Percentiles rank a stretch among this genome's conserved stretches.
These are phyloP conservation scores for Macroglossus sobrinus DNA, from an alignment of 2,113 vertebrate species.

Conservation along the genomic window DNA sequence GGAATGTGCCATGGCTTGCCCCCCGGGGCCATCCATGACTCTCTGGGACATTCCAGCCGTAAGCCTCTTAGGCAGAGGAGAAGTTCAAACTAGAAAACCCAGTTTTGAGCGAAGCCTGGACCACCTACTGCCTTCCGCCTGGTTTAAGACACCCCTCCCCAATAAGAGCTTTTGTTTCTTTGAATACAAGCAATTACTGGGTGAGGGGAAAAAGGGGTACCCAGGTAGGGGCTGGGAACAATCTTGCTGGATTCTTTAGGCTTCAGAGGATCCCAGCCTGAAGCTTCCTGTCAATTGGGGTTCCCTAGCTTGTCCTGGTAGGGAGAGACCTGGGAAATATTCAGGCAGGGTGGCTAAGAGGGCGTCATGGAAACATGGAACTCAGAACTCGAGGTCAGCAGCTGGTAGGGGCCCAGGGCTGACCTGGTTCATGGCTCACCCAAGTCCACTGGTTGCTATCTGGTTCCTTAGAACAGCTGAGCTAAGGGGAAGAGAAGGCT, in stretches of 20 bases:
- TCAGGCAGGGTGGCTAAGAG: not conserved
- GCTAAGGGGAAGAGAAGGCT: not conserved
- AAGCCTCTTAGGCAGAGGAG: slow-evolving; percentile 73
- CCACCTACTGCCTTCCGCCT: slow-evolving; percentile 73
- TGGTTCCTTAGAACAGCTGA: not conserved
- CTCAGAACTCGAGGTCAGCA: not conserved
- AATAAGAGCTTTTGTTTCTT: slow-evolving; percentile 51
- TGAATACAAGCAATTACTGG: slow-evolving; percentile 42
- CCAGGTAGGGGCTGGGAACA: not conserved
- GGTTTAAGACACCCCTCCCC: slow-evolving; percentile 45
- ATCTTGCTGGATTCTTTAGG: not conserved
- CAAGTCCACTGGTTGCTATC: rapidly evolving
- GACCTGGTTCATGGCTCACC: not conserved
- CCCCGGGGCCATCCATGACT: slow-evolving; percentile 70
- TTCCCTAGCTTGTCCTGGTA: not conserved
- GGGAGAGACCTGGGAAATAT: not conserved
- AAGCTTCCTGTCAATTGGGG: not conserved
- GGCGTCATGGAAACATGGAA: not conserved
- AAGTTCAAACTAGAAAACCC: slow-evolving; percentile 80
- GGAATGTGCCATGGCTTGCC: slow-evolving; percentile 68
- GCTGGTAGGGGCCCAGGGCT: not conserved
- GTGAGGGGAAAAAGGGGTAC: not conserved
- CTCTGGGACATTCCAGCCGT: slow-evolving; percentile 76
- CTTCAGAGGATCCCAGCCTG: not conserved
- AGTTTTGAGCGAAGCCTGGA: slow-evolving; percentile 72